Conservation (phyloP, 2,797 vertebrate species). For the Hafferia zeledoni region DNA sequence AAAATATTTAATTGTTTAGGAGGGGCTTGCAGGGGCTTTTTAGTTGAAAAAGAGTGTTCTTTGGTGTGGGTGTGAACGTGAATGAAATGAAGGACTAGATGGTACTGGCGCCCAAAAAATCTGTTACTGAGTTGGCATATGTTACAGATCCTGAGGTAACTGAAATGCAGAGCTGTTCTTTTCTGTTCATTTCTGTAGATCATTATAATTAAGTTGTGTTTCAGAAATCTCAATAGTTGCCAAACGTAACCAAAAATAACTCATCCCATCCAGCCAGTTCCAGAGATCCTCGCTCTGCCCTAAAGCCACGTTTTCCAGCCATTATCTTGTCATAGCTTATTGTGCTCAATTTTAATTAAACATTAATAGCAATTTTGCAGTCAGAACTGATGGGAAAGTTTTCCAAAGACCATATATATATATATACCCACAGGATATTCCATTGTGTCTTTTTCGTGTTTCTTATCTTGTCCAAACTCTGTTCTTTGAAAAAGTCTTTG, state of each 20-base stretch:
- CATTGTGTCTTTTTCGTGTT: conserved; percentile 14
- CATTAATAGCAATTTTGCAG: conserved; percentile 44
- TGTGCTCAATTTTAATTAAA: conserved; percentile 75
- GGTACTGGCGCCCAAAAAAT: neutral
- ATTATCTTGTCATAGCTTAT: conserved; percentile 58
- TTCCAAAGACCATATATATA: conserved; percentile 2
- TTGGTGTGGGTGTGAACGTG: neutral
- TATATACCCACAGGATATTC: conserved; percentile 52
- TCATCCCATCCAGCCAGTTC: neutral
- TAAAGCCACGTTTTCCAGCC: conserved; percentile 61
- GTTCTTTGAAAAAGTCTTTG: conserved; percentile 20
- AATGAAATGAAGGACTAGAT: neutral
- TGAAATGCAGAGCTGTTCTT: neutral
- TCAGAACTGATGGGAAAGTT: conserved; percentile 56
- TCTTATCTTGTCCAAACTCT: neutral
- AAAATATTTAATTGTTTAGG: neutral
- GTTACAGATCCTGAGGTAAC: neutral
- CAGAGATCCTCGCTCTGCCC: conserved; percentile 68
- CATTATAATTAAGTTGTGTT: conserved; percentile 16
- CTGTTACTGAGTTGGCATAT: neutral
- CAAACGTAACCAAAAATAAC: conserved; percentile 12
- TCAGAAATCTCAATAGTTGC: conserved; percentile 17
- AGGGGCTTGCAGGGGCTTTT: neutral
- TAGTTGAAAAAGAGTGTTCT: neutral
- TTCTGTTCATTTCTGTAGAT: conserved; percentile 2